Percentiles rank a stretch among this genome's conserved stretches.
phyloP scores from a whole-genome alignment of 2,797 vertebrate species.

The Pipistrellus pygmaeus region DNA sequence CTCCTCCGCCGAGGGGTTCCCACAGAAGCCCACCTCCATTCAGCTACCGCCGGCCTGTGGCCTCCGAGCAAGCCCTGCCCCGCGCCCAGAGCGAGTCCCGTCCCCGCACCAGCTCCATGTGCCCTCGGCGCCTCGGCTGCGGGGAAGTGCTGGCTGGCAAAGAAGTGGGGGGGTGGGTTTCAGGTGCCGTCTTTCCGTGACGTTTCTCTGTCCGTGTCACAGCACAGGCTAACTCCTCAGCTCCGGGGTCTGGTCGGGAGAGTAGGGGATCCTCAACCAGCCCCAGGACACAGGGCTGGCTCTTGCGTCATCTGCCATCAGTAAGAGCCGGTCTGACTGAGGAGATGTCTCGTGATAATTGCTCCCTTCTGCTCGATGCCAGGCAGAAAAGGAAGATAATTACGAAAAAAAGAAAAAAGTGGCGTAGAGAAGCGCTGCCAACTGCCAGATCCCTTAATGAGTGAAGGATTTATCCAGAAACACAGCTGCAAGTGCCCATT shows the following conservation, averaged over 20 bases:
- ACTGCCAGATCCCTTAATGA: constrained; percentile 37
- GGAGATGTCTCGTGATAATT: background rate
- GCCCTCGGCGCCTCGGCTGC: background rate
- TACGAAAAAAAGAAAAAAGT: constrained; percentile 6
- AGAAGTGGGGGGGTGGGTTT: background rate
- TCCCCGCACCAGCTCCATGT: accelerated
- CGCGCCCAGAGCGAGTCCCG: background rate
- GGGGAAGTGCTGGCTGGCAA: background rate
- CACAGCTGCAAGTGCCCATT: constrained; percentile 52
- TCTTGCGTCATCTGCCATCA: background rate
- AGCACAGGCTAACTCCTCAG: too few species aligned
- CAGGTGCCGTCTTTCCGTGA: background rate
- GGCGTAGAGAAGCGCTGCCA: background rate
- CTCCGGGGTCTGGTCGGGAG: too few species aligned
- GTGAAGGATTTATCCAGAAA: constrained; percentile 54
- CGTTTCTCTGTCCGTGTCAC: background rate
- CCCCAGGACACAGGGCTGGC: background rate
- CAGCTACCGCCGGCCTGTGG: background rate
- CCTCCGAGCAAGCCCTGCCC: background rate
- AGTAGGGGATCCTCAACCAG: background rate
- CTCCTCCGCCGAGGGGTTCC: background rate
- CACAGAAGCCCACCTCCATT: background rate
- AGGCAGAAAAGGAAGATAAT: constrained; percentile 61
- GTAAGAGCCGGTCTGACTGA: background rate
- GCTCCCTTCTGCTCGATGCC: background rate